These are phyloP conservation scores for Formica aserva DNA, from an alignment of 2,888 invertebrate species.

Conservation along the genomic window DNA sequence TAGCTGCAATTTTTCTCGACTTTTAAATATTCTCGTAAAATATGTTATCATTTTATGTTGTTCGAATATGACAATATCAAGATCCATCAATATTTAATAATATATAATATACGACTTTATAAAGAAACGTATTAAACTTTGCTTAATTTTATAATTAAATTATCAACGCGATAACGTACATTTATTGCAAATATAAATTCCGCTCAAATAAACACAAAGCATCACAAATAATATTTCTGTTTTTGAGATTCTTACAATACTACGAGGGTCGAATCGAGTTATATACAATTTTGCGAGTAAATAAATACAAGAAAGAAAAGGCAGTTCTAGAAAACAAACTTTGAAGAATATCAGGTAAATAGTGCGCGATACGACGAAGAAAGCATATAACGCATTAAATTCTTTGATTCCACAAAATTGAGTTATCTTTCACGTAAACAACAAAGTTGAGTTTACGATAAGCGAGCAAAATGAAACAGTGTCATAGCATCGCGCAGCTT, in stretches of 20 bases:
- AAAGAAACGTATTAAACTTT: background rate
- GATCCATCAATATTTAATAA: background rate
- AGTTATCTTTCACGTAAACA: constrained; percentile 65
- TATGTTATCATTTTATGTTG: background rate
- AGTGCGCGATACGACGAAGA: constrained; percentile 35
- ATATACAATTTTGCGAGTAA: constrained; percentile 37
- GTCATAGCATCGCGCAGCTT: background rate
- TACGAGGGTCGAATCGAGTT: background rate
- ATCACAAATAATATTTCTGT: background rate
- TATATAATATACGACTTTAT: background rate
- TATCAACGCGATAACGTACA: background rate
- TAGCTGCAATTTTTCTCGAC: background rate
- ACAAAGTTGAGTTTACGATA: constrained; percentile 75
- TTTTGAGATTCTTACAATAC: background rate
- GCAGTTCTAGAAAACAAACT: constrained; percentile 54
- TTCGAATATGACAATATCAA: background rate
- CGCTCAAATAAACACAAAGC: constrained; percentile 7
- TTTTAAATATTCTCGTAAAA: constrained; percentile 3
- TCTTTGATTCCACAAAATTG: constrained; percentile 73
- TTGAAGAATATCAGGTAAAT: constrained; percentile 30
- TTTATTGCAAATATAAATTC: background rate
- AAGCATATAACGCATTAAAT: constrained; percentile 69
- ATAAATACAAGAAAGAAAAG: constrained; percentile 21
- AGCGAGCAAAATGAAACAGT: background rate
- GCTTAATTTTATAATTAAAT: background rate